These are phyloP conservation scores for Antheraea yamamai DNA, from an alignment of 2,888 invertebrate genomes.

Conservation along the genomic window DNA sequence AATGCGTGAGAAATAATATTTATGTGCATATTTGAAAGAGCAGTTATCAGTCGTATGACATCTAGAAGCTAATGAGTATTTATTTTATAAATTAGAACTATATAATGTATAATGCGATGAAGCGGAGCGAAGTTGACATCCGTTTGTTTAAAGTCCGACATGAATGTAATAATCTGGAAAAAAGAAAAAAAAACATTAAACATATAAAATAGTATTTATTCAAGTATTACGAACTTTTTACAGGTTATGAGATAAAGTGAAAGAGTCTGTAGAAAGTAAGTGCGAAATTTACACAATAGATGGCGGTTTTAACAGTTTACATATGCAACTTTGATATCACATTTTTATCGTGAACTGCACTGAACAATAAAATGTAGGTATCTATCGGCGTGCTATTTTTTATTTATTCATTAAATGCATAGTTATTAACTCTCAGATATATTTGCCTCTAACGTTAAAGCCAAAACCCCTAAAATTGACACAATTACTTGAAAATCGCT, in stretches of 20 bases:
- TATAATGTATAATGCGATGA: slow-evolving; percentile 29
- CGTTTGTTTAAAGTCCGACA: slow-evolving; percentile 23
- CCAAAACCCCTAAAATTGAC: too few relatives aligned
- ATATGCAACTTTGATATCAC: neutral
- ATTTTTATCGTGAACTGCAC: neutral
- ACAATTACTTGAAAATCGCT: too few relatives aligned
- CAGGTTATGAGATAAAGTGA: neutral
- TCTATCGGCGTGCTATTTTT: neutral
- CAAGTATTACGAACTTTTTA: neutral
- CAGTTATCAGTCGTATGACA: slow-evolving; percentile 66
- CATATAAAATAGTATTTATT: neutral
- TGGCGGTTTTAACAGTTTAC: neutral
- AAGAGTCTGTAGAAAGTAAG: too few relatives aligned
- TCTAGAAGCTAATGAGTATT: slow-evolving; percentile 71
- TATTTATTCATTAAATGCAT: neutral
- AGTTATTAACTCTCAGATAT: too few relatives aligned
- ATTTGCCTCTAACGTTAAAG: too few relatives aligned
- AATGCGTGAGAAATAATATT: slow-evolving; percentile 62
- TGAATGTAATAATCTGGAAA: slow-evolving; percentile 55
- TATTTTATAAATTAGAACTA: slow-evolving; percentile 40
- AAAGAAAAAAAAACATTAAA: slow-evolving; percentile 38
- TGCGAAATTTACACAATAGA: neutral
- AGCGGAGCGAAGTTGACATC: slow-evolving; percentile 26
- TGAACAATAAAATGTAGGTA: neutral
- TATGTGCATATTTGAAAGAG: slow-evolving; percentile 56